Conservation (phyloP, 1,140 invertebrate genomes). For the Portunus trituberculatus region DNA sequence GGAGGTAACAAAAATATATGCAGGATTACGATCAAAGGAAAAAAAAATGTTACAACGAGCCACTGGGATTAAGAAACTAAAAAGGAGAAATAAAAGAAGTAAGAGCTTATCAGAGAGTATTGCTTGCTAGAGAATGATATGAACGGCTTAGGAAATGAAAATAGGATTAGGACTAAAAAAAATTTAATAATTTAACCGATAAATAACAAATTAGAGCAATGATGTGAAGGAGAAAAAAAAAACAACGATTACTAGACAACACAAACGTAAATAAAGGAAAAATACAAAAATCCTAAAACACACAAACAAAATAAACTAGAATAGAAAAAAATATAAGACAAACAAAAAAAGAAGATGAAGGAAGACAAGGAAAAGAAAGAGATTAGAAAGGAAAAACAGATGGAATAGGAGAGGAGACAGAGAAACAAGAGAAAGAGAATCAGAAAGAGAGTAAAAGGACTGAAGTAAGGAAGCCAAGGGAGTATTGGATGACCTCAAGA, state of each 20-base stretch:
- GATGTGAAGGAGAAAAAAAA: no score
- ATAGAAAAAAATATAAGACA: background rate
- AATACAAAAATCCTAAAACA: background rate
- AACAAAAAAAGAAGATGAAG: background rate
- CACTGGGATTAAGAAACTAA: no score
- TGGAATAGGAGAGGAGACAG: background rate
- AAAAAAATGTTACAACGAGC: no score
- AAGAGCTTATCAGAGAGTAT: background rate
- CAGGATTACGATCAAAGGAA: background rate
- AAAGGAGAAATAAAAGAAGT: background rate
- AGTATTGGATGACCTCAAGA: background rate
- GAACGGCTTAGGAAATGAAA: no score
- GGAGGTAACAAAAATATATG: background rate
- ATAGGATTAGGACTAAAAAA: no score
- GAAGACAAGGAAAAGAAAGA: background rate
- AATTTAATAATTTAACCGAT: background rate
- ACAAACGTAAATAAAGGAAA: no score
- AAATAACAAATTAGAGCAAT: no score
- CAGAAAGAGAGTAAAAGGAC: background rate
- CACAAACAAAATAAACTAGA: background rate
- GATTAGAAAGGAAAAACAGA: background rate
- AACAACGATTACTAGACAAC: no score
- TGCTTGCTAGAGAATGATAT: no score
- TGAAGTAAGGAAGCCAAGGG: background rate
- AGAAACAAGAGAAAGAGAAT: conserved; percentile 18